Evolutionary conservation across 2,888 invertebrate genomes (phyloP), one percentile per base, ranked within the genome.

Genomic region (Drosophila buzzatii): DNA sequence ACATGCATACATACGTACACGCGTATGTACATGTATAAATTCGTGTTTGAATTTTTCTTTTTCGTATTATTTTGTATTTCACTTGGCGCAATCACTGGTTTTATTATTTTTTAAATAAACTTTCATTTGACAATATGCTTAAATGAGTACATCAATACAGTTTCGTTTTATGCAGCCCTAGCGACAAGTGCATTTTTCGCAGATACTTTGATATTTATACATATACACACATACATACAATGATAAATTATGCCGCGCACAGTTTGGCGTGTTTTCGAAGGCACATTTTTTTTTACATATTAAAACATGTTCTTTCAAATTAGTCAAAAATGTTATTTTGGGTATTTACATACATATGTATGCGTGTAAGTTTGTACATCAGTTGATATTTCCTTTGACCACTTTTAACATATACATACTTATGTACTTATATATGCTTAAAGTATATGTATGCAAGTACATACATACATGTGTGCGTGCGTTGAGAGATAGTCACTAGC

Each of bases 401-500:
- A 84, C 84, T 81, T 81, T 81, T 57, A 61, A 65, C 57, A 76
- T 77, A 76, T 62, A 77, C 76, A 69, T 83, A 83, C 81, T 60
- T 70, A 70, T 66, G 59, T 85, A 66, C 77, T 77, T 74, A 80
- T 82, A 72, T 74, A 80, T 81, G 62, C 76, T 76, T 66, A 63
- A 71, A 53, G 63, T 69, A 73, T 81, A 68, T 79, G 79, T 80
- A 73, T 76, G 61, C 65, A 66, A 67, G 55, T 73, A 85, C 82
- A 87, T 87, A 85, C 85, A 82, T 77, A 70, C 79, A 71, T 75
- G 82, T 80, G 82, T 80, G 49, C 49, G 49, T 80, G 69, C 73
- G 80, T 72, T 76, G 69, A 68, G 70, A 76, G 73, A 81, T 82
- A 74, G 80, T 70, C 85, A 83, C 89, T 88, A 80, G 65, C 75